Conservation (phyloP, 1,140 invertebrate species). For the Nasonia giraulti region DNA sequence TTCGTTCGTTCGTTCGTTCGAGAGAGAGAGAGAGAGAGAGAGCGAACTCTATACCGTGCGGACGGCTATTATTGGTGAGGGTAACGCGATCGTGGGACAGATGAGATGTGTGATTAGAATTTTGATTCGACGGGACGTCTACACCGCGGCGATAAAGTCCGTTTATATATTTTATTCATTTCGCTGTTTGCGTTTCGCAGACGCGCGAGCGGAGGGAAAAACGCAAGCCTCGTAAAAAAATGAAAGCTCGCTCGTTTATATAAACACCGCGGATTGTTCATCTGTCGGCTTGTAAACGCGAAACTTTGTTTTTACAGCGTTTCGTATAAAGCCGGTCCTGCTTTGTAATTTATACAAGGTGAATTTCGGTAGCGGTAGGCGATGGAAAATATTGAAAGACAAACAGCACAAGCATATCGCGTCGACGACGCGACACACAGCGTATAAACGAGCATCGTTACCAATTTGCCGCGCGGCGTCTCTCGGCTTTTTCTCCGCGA, state of each 20-base stretch:
- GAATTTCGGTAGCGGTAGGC: no score
- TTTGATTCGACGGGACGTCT: not conserved
- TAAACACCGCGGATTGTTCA: no score
- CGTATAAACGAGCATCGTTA: slow-evolving; percentile 29
- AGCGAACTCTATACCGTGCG: not conserved
- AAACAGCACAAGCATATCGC: slow-evolving; percentile 8
- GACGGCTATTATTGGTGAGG: not conserved
- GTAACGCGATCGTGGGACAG: not conserved
- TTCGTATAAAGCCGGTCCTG: no score
- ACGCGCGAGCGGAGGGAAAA: no score
- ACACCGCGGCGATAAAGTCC: no score
- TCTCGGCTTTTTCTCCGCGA: not conserved
- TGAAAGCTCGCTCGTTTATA: no score
- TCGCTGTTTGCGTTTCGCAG: no score
- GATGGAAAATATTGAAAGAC: not conserved
- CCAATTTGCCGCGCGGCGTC: slow-evolving; percentile 11
- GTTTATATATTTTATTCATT: no score
- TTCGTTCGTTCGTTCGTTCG: not conserved
- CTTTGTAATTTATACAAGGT: no score
- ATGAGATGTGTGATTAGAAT: slow-evolving; percentile 2
- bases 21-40: no score
- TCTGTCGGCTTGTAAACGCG: no score
- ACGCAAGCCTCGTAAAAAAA: not conserved
- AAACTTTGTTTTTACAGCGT: no score
- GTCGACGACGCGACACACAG: not conserved